phyloP scores from a whole-genome alignment of 2,888 invertebrate genomes.

The Orthosia cruda region DNA sequence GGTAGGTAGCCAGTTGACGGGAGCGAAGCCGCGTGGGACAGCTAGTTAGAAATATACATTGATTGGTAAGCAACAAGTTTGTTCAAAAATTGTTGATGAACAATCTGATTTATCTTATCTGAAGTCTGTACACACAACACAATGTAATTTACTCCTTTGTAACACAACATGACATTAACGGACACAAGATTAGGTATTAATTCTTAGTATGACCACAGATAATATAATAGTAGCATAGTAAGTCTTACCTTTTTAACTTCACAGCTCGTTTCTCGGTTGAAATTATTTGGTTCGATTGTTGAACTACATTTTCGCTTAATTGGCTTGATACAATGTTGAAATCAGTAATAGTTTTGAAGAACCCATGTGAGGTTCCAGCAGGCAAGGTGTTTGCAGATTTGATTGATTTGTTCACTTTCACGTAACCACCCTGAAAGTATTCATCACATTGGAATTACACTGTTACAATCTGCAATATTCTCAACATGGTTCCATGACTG shows the following conservation, averaged over 20 bases:
- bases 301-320: constrained; percentile 93
- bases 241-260: constrained; percentile 81
- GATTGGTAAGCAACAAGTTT: background rate
- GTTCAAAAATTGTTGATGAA: background rate
- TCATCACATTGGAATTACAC: constrained; percentile 11
- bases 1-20: too few species aligned
- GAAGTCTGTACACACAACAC: constrained; percentile 18
- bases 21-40: too few species aligned
- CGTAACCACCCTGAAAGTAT: constrained; percentile 92
- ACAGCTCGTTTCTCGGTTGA: constrained; percentile 91
- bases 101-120: constrained; percentile 24
- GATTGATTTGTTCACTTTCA: constrained; percentile 93
- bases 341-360: constrained; percentile 95
- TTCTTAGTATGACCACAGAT: constrained; percentile 2
- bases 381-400: constrained; percentile 95
- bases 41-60: constrained; percentile 9
- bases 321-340: constrained; percentile 93
- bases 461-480: background rate
- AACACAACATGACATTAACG: constrained; percentile 4
- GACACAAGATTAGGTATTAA: constrained; percentile 12
- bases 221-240: background rate
- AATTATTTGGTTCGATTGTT: constrained; percentile 87
- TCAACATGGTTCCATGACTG: constrained; percentile 38
- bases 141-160: constrained; percentile 22
- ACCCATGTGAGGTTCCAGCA: constrained; percentile 93